Base-by-base conservation (phyloP, 2,888 invertebrate species). In the Phyllotreta striolata region DNA sequence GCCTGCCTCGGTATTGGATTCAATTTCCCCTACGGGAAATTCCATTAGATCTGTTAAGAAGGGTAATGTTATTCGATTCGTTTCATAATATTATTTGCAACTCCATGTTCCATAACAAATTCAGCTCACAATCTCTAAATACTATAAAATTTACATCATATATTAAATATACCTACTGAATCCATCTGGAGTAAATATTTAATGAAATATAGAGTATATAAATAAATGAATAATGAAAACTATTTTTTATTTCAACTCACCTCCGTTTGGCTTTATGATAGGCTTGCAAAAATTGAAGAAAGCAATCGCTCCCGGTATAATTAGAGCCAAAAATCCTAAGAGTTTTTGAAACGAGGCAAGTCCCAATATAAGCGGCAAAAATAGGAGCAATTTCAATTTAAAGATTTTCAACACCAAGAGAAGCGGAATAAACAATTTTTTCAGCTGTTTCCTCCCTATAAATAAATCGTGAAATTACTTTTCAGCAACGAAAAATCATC, bases 271-370 rank as follows among this genome's bases (percentile, higher is more conserved):
- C 58, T 71, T 70, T 8, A 87, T 77, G 72, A 87, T 85, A 0
- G 92, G 92, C 73, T 91, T 91, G 84, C 92, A 93, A 72, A 93
- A 85, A 78, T 92, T 92, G 80, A 93, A 92, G 83, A 92, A 93
- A 37, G 91, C 93, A 74, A 93, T 92, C 0, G 92, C 82, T 68
- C 93, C 91, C 59, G 93, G 93, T 66, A 93, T 83, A 41, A 92
- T 86, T 37, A 93, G 87, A 8, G 92, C 92, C 76, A 92, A 84
- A 79, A 93, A 89, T 46, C 91, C 91, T 0, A 93, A 85, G 79
- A 93, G 86, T 77, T 93, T 93, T 82, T 93, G 93, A 77, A 93
- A 91, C 55, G 93, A 93, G 35, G 89, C 93, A 69, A 93, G 84
- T 1, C 93, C 93, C 51, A 93, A 84, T 70, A 93, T 92, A 70